These are phyloP conservation scores for Dendrolimus kikuchii DNA, from an alignment of 1,140 invertebrate genomes.

Conservation along the genomic window DNA sequence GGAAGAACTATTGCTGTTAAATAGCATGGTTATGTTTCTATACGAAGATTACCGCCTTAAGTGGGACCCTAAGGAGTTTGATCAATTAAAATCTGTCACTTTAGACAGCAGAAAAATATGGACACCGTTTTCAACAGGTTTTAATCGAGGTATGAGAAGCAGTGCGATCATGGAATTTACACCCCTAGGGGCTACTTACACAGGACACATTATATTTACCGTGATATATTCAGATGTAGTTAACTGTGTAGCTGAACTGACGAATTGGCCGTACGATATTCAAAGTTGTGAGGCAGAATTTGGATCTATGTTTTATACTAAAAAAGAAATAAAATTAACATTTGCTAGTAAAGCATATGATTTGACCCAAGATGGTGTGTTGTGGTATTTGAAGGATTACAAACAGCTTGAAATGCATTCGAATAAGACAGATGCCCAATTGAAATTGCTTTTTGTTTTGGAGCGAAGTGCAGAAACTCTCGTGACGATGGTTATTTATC, in stretches of 20 bases:
- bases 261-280: conserved; percentile 16
- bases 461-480: conserved; percentile 27
- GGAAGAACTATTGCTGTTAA: conserved; percentile 3
- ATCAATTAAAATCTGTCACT: background rate
- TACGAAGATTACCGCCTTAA: conserved; percentile 11
- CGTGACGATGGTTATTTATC: conserved; percentile 21
- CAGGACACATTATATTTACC: conserved; percentile 6
- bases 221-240: conserved; percentile 4
- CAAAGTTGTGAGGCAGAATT: conserved; percentile 12
- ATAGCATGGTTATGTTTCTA: conserved; percentile 7
- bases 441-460: conserved; percentile 23
- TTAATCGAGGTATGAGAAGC: conserved; percentile 2
- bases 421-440: conserved; percentile 5
- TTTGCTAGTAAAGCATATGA: conserved; percentile 3
- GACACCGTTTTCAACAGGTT: conserved; percentile 6
- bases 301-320: conserved; percentile 1
- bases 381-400: conserved; percentile 13
- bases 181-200: conserved; percentile 1
- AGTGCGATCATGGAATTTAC: no score
- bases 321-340: conserved; percentile 1
- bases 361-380: conserved; percentile 9
- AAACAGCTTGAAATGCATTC: conserved; percentile 9
- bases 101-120: conserved; percentile 5
- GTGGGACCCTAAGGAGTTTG: conserved; percentile 12
- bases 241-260: conserved; percentile 8